Percentiles rank a stretch among this genome's conserved stretches.
Conservation (phyloP, 2,113 vertebrate species). For the Indicator maculatus region DNA sequence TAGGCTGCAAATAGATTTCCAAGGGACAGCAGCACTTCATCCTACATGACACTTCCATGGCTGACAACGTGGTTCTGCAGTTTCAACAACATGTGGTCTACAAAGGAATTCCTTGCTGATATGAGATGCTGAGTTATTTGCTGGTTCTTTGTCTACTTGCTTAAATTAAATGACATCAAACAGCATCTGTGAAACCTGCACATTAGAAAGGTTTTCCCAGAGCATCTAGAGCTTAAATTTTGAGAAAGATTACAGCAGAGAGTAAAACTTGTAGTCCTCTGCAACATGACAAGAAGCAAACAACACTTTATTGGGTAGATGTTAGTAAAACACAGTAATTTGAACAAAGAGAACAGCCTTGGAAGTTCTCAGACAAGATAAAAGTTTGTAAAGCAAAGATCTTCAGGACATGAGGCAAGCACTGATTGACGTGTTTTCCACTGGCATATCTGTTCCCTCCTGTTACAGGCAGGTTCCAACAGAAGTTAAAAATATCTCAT, state of each 20-base stretch:
- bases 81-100: neutral
- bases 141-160: slow-evolving; percentile 32
- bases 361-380: neutral
- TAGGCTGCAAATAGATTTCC: slow-evolving; percentile 43
- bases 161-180: slow-evolving; percentile 47
- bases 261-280: slow-evolving; percentile 25
- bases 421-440: neutral
- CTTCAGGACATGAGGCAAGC: neutral
- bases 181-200: slow-evolving; percentile 46
- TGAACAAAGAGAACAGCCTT: slow-evolving; percentile 27
- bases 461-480: neutral
- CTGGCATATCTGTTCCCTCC: neutral
- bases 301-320: slow-evolving; percentile 35
- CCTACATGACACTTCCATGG: neutral
- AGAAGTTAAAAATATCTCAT: slow-evolving; percentile 15
- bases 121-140: slow-evolving; percentile 31
- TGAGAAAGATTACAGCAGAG: neutral
- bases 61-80: slow-evolving; percentile 27
- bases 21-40: slow-evolving; percentile 21
- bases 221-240: slow-evolving; percentile 48
- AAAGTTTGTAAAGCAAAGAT: neutral
- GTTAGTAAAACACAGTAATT: slow-evolving; percentile 32
- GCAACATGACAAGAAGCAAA: slow-evolving; percentile 49
- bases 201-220: neutral
- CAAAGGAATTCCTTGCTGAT: slow-evolving; percentile 37